phyloP scores from a whole-genome alignment of 2,888 invertebrate genomes.

The Anodontia alba region DNA sequence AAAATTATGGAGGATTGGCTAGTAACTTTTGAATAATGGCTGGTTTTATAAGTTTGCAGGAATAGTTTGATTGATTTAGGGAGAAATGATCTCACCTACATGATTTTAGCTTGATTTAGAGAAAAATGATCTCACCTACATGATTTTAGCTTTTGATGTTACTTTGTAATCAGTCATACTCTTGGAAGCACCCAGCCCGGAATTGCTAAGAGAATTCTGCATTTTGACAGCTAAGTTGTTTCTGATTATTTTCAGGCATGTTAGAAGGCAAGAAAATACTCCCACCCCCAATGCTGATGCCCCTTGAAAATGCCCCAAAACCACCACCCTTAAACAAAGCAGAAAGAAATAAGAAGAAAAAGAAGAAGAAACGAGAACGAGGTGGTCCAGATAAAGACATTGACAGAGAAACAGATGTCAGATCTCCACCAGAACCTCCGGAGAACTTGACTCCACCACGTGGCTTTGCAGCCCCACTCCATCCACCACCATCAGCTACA shows the following conservation, averaged over 20 bases:
- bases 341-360: conserved; percentile 56
- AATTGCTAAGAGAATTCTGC: no score
- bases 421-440: conserved; percentile 66
- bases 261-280: conserved; percentile 78
- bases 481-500: conserved; percentile 75
- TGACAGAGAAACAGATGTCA: conserved; percentile 65
- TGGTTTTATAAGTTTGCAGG: no score
- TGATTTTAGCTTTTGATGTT: no score
- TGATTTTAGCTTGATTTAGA: no score
- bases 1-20: no score
- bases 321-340: conserved; percentile 64
- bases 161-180: no score
- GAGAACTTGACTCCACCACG: conserved; percentile 75
- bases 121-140: no score
- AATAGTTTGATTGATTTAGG: no score
- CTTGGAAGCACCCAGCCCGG: no score
- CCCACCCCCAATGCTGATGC: conserved; percentile 78
- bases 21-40: no score
- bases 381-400: conserved; percentile 47
- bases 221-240: no score
- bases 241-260: conserved; percentile 67
- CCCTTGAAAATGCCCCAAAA: conserved; percentile 79
- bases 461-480: conserved; percentile 78
- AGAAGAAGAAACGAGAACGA: conserved; percentile 68
- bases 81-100: no score